A percentile compares a stretch with the other conserved stretches of the same genome.
These are phyloP conservation scores for Bombycilla garrulus DNA, from an alignment of 2,113 vertebrate species.

Conservation along the genomic window DNA sequence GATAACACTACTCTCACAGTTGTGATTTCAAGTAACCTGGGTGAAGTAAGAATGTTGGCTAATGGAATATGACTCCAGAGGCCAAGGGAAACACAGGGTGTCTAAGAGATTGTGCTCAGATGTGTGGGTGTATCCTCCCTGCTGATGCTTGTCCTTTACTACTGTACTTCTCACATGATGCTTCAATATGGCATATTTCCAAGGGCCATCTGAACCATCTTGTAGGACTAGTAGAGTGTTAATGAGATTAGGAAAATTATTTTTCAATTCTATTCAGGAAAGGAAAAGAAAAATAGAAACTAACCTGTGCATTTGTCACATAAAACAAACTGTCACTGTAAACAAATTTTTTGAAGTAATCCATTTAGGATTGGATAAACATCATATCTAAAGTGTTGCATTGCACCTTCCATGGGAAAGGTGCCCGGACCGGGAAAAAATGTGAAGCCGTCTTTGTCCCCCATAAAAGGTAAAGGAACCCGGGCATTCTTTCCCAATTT, in stretches of 20 bases:
- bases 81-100: neutral
- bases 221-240: neutral
- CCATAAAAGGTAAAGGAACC: too few species aligned
- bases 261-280: neutral
- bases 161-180: neutral
- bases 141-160: neutral
- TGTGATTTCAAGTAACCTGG: neutral
- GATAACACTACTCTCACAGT: neutral
- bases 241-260: neutral
- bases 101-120: neutral
- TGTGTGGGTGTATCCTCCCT: neutral
- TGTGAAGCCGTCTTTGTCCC: too few species aligned
- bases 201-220: neutral
- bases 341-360: neutral
- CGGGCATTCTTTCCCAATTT: too few species aligned
- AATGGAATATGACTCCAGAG: neutral
- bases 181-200: neutral
- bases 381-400: too few species aligned
- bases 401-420: too few species aligned
- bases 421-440: too few species aligned
- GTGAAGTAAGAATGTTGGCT: neutral
- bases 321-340: neutral
- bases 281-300: neutral
- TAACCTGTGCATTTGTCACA: neutral
- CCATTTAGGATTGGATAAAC: neutral